Evolutionary conservation across 2,113 vertebrate species (phyloP), one percentile per base, ranked within the genome.

Genomic region (Nycticorax nycticorax): DNA sequence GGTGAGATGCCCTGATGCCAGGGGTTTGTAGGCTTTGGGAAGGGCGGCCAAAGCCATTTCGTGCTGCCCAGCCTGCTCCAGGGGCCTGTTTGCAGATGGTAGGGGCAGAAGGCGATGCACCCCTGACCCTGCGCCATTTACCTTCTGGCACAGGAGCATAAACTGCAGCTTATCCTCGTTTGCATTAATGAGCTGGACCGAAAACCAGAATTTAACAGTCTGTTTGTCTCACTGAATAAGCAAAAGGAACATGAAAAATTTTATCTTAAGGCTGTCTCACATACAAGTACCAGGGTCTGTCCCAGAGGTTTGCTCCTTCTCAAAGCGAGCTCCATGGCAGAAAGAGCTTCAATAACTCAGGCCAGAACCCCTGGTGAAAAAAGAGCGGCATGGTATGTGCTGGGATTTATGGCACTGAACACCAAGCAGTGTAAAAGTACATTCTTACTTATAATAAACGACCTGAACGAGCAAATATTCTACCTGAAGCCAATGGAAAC

Each of bases 401-500:
- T 82, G 57, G 74, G 74, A 72, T 94, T 96, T 93, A 89, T 89
- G 92, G 87, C 62, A 79, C 14, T 0, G 4, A 89, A 18, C 59
- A 57, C 32, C 60, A 57, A 64, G 53, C 63, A 41, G 74, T 69
- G 75, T 94, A 92, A 93, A 96, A 96, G 81, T 92, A 85, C 87
- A 64, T 92, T 95, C 81, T 89, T 35, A 60, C 33, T 96, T 79
- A 30, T 33, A 79, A 95, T 76, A 57, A 95, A 96, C 0, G 33
- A 82, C 91, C 66, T 73, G 93, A 89, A 53, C 3, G 8, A 93
- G 89, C 89, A 96, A 92, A 53, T 62, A 82, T 64, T 89, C 77
- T 87, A 95, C 94, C 89, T 94, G 92, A 85, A 89, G 89, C 94
- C 92, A 94, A 94, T 53, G 87, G 94, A 91, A 96, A 97, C 66